phyloP scores from a whole-genome alignment of 1,140 invertebrate genomes.

The Tetragnatha versicolor region DNA sequence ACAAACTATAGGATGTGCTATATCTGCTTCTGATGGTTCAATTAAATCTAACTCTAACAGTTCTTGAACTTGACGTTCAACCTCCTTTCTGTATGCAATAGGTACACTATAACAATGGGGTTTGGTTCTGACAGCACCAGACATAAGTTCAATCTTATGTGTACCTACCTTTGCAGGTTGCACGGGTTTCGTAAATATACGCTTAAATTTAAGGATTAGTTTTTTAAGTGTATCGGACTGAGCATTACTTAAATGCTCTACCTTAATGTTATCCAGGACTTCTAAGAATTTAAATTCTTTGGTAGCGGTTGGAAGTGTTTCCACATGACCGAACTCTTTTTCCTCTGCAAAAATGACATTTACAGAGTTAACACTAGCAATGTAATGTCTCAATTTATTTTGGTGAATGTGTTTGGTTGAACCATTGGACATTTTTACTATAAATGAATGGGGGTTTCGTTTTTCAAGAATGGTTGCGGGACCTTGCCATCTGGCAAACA shows the following conservation, averaged over 20 bases:
- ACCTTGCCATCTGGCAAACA: constrained; percentile 23
- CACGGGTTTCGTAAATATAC: too few relatives aligned
- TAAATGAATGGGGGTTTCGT: not conserved
- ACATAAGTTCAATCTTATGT: not conserved
- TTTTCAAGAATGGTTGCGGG: not conserved
- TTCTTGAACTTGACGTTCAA: not conserved
- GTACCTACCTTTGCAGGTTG: too few relatives aligned
- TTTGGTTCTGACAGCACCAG: not conserved
- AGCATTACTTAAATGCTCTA: too few relatives aligned
- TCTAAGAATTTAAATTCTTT: not conserved
- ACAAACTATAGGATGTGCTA: constrained; percentile 62
- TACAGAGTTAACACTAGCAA: too few relatives aligned
- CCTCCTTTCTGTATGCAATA: not conserved
- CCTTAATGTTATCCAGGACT: too few relatives aligned
- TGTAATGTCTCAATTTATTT: constrained; percentile 7
- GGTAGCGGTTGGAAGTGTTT: not conserved
- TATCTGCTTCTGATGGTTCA: not conserved
- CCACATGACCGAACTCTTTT: not conserved
- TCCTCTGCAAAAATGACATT: not conserved
- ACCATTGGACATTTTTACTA: not conserved
- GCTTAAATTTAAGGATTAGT: too few relatives aligned
- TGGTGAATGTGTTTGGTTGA: not conserved
- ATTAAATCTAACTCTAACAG: not conserved
- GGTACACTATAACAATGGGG: not conserved
- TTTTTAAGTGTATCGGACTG: too few relatives aligned